Conservation (phyloP, 2,888 invertebrate genomes). For the Tanytarsus gracilentus region DNA sequence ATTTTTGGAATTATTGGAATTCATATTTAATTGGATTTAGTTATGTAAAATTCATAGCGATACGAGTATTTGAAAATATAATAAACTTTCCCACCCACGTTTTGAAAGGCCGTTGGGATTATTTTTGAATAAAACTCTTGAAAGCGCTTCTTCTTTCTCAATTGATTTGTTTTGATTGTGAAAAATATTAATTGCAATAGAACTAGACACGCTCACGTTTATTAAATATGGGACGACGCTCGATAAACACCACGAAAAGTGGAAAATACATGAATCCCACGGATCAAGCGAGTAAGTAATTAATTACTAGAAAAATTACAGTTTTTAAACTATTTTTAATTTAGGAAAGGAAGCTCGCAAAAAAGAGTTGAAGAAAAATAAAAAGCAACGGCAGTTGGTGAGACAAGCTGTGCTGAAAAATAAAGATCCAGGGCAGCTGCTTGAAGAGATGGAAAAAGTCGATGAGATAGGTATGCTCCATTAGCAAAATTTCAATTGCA, state of each 20-base stretch:
- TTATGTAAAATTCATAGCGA: too few relatives aligned
- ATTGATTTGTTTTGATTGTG: not conserved
- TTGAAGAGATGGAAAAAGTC: constrained; percentile 93
- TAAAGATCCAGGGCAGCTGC: constrained; percentile 90
- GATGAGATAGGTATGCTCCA: constrained; percentile 85
- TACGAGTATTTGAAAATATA: too few relatives aligned
- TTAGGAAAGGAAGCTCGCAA: constrained; percentile 94
- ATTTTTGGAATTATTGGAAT: too few relatives aligned
- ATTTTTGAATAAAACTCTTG: too few relatives aligned
- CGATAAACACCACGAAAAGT: constrained; percentile 99
- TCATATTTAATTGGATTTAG: too few relatives aligned
- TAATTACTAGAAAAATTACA: constrained; percentile 2
- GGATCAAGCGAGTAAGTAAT: constrained; percentile 90
- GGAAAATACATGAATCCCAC: constrained; percentile 99
- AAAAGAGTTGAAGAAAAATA: constrained; percentile 96
- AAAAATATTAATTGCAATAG: not conserved
- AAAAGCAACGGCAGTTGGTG: constrained; percentile 92
- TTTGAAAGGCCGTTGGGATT: too few relatives aligned
- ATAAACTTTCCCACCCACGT: too few relatives aligned
- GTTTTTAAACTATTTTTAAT: constrained; percentile 31
- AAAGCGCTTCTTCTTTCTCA: too few relatives aligned
- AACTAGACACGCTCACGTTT: not conserved
- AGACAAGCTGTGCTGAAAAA: constrained; percentile 94
- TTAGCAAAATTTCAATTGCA: not conserved
- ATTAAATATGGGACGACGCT: constrained; percentile 80